phyloP scores from a whole-genome alignment of 2,888 invertebrate genomes.

The Pyralis farinalis region DNA sequence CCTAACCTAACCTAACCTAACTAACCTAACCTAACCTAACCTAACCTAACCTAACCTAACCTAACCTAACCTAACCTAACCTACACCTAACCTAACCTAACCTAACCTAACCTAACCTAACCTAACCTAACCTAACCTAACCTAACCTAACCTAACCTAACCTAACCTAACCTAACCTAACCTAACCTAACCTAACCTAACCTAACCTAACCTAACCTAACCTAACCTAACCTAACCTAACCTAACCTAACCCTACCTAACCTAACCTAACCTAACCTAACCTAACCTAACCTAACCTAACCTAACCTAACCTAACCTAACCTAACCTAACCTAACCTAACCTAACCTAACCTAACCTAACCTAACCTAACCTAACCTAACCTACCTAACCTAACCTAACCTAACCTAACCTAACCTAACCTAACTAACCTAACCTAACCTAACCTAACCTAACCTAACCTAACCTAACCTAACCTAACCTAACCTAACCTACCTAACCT shows the following conservation, averaged over 20 bases:
- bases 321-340: constrained; percentile 20
- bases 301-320: constrained; percentile 21
- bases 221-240: constrained; percentile 18
- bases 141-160: constrained; percentile 20
- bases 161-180: constrained; percentile 20
- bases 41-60: constrained; percentile 17
- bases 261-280: constrained; percentile 16
- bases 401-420: constrained; percentile 15
- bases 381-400: no score
- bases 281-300: constrained; percentile 18
- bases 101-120: constrained; percentile 18
- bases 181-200: constrained; percentile 21
- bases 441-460: constrained; percentile 18
- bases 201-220: constrained; percentile 16
- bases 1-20: constrained; percentile 20
- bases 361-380: constrained; percentile 21
- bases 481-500: no score
- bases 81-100: no score
- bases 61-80: constrained; percentile 16
- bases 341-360: constrained; percentile 20
- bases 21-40: constrained; percentile 19
- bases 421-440: constrained; percentile 18
- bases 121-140: constrained; percentile 21
- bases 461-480: constrained; percentile 14
- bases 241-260: constrained; percentile 15